Base-by-base conservation (phyloP, 2,113 vertebrate genomes). In the Oreochromis spilurus region DNA sequence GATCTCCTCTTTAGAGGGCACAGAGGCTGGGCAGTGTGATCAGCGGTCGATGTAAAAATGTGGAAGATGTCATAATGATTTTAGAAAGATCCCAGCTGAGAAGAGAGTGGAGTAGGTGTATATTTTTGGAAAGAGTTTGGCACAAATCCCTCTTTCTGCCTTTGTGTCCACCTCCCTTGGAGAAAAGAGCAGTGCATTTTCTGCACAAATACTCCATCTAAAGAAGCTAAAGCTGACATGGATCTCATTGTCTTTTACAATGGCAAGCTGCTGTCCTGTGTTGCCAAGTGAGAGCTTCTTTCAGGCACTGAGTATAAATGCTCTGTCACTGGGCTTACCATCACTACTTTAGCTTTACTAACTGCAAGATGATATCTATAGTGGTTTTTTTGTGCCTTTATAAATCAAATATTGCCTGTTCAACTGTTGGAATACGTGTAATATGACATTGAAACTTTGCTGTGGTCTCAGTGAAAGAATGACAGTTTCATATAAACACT, bases 241-340 rank as follows among this genome's bases (percentile, higher is more conserved):
- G 82, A 92, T 92, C 86, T 83, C 21, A 31, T 83, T 84, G 87
- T 93, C 86, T 93, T 65, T 91, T 90, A 87, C 80, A 90, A 75
- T 78, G 40, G 79, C 84, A 89, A 84, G 84, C 84, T 91, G 88
- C 86, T 91, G 34, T 81, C 57, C 82, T 79, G 19, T 40, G 60
- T 65, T 85, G 89, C 87, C 84, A 92, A 87, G 82, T 31, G 67
- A 79, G 62, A 90, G 81, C 84, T 85, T 79, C 72, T 87, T 83
- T 84, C 58, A 72, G 80, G 58, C 88, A 84, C 45, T 54, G 81
- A 88, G 50, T 86, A 79, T 84, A 82, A 88, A 84, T 70, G 29
- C 60, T 62, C 53, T 72, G 26, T 93, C 82, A 72, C 67, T 80
- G 40, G 67, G 77, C 29, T 79, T 38, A 38, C 11, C 43, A 50